Base-by-base conservation (phyloP, 2,888 invertebrate species). In the Brachyptera putata region DNA sequence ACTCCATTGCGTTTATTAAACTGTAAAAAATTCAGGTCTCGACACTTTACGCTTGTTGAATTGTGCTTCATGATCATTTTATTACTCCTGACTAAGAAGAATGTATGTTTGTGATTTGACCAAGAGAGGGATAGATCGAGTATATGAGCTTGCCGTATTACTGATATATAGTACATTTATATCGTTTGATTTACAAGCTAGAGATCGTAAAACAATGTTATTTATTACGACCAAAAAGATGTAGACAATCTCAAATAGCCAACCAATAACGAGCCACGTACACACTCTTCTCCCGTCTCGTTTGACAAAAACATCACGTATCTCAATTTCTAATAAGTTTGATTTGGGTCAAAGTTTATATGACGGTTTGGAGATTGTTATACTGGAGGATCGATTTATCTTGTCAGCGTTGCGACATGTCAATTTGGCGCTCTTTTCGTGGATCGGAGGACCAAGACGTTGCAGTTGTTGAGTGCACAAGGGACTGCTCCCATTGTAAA, bases 151-250 rank as follows among this genome's bases (percentile, higher is more conserved):
- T 50, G 50, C 36, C 53, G 36, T 24, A 46, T 46, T 46, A 24
- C 46, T 24, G 22, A 53, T 53, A 53, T 53, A 53, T 53, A 34
- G 36, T 13, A 22, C 30, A 53, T 53, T 46, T 46, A 53, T 53
- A 53, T 34, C 53, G 34, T 53, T 53, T 53, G 53, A 53, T 53
- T 53, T 53, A 53, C 34, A 34, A 36, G 18, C 53, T 11, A 11
- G 4, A 53, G 53, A 53, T 34, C 53, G 53, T 53, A 53, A 53
- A 53, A 53, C 53, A 53, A 53, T 53, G 53, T 53, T 36, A 53
- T 53, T 53, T 53, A 53, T 53, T 53, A 34, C 53, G 3, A 9
- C 36, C 53, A 53, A 53, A 53, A 53, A 34, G 53, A 53, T 36
- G 36, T 53, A 13, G 53, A 53, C 53, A 53, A 21, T 36, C 34